Base-by-base conservation (phyloP, 2,113 vertebrate genomes). In the Ctenodactylus gundi region DNA sequence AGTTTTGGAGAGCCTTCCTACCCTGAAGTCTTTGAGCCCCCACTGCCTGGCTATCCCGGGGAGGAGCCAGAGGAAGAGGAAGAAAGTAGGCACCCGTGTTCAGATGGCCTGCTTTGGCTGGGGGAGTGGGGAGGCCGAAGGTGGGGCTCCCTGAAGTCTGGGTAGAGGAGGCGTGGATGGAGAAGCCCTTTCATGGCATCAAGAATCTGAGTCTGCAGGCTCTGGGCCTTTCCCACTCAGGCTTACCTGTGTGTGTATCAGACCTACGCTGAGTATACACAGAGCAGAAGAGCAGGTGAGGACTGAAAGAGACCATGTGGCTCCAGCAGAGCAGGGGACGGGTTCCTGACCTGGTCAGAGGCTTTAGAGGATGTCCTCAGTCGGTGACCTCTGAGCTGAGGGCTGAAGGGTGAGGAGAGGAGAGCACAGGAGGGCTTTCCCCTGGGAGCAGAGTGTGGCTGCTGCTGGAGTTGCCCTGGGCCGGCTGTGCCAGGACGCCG, bases 1-100 rank as follows among this genome's bases (percentile, higher is more conserved):
- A 98, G 97, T 68, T 95, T 95, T 7, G 93, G 95, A 25, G 95
- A 95, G 67, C 97, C 97, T 58, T 96, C 97, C 3, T 97, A 97
- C 2, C 57, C 96, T 20, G 97, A 97, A 44, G 97, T 98, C 96
- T 91, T 98, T 0, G 98, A 98, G 39, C 95, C 73, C 0, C 97
- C 97, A 0, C 96, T 98, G 7, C 10, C 96, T 23, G 90, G 97
- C 72, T 96, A 98, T 39, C 92, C 95, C 0, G 98, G 98, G 4
- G 99, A 99, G 8, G 99, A 99, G 34, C 93, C 97, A 0, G 98
- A 98, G 18, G 95, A 97, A 85, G 99, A 99, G 95, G 99, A 99
- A 90, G 99, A 99, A 98, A 98, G 99, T 99, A 98, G 99, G 58
- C 75, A 91, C 76, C 92, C 6, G 0, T 21, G 57, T n/a, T 57